phyloP scores from a whole-genome alignment of 2,888 invertebrate species.

The Leptarthrus brevirostris region DNA sequence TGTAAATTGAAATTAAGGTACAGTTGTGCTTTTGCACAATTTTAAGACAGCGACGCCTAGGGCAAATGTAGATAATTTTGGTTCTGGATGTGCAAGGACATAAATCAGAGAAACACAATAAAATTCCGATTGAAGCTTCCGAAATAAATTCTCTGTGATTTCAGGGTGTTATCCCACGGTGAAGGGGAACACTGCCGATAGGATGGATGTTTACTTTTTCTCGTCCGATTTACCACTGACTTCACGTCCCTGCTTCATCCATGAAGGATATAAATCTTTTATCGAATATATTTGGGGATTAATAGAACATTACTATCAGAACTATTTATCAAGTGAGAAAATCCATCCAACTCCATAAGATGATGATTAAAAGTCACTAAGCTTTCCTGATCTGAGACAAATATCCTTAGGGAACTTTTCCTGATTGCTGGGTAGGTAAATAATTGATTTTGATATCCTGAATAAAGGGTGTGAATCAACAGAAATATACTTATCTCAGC shows the following conservation, averaged over 20 bases:
- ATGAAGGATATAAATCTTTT: constrained; percentile 49
- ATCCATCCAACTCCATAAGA: constrained; percentile 34
- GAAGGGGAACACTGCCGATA: constrained; percentile 33
- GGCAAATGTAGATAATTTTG: not conserved
- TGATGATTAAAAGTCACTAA: constrained; percentile 45
- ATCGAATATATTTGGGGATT: constrained; percentile 51
- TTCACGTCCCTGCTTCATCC: not conserved
- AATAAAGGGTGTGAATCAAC: not conserved
- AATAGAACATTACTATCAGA: constrained; percentile 49
- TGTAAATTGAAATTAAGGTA: constrained; percentile 46
- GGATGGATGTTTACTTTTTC: constrained; percentile 22
- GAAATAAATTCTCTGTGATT: constrained; percentile 40
- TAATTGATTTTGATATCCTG: constrained; percentile 33
- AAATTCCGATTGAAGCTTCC: constrained; percentile 40
- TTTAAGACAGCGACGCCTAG: constrained; percentile 3
- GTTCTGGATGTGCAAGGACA: constrained; percentile 11
- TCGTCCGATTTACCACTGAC: not conserved
- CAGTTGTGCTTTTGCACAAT: constrained; percentile 25
- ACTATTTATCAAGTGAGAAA: constrained; percentile 52
- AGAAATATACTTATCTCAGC: not conserved
- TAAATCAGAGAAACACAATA: constrained; percentile 45
- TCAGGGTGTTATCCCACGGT: constrained; percentile 18
- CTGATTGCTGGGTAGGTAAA: not conserved
- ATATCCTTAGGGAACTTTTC: constrained; percentile 12
- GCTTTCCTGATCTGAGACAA: constrained; percentile 13